These are phyloP conservation scores for Acrocera orbiculus DNA, from an alignment of 2,888 invertebrate genomes.

Conservation along the genomic window DNA sequence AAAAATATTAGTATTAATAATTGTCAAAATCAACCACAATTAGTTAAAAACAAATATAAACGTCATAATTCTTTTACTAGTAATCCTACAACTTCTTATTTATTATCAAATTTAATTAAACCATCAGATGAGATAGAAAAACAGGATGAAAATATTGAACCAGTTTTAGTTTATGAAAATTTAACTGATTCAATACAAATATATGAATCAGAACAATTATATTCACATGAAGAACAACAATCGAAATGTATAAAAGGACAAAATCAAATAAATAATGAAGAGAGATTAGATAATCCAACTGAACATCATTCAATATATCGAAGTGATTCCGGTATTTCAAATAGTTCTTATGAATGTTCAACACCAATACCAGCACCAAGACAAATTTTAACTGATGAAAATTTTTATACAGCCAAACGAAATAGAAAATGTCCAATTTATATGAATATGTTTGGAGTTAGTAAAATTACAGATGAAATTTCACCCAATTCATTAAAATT, in stretches of 20 bases:
- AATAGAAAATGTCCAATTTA: too few species aligned
- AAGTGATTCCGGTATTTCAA: slow-evolving; percentile 32
- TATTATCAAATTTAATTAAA: too few species aligned
- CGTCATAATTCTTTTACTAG: slow-evolving; percentile 31
- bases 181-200: slow-evolving; percentile 49
- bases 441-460: too few species aligned
- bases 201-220: slow-evolving; percentile 33
- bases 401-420: too few species aligned
- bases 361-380: slow-evolving; percentile 41
- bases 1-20: slow-evolving; percentile 14
- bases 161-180: slow-evolving; percentile 43
- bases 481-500: too few species aligned
- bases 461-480: too few species aligned
- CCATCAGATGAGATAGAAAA: too few species aligned
- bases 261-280: slow-evolving; percentile 19
- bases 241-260: slow-evolving; percentile 20
- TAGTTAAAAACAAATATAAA: slow-evolving; percentile 20
- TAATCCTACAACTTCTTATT: too few species aligned
- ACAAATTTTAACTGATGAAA: too few species aligned
- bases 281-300: slow-evolving; percentile 19
- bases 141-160: too few species aligned
- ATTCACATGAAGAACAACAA: slow-evolving; percentile 5
- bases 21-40: slow-evolving; percentile 11
- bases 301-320: slow-evolving; percentile 30
- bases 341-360: slow-evolving; percentile 36